These are phyloP conservation scores for Enteromius viviparus DNA, from an alignment of 2,797 vertebrate species.

Conservation along the genomic window DNA sequence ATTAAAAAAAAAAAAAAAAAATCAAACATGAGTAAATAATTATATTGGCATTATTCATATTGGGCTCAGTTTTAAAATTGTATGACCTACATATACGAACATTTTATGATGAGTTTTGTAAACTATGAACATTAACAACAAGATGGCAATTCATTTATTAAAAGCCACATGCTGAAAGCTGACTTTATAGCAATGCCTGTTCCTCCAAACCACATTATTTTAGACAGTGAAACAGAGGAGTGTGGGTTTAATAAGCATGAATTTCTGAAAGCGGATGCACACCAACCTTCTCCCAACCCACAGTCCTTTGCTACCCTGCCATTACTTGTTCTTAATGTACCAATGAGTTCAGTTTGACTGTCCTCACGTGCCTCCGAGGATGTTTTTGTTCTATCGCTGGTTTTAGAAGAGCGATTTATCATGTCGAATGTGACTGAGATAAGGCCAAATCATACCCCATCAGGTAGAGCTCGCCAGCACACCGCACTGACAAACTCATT, in stretches of 20 bases:
- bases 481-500: conserved; percentile 99
- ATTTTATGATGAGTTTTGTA: neutral
- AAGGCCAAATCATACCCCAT: conserved; percentile 85
- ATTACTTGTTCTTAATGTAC: conserved; percentile 14
- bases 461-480: conserved; percentile 96
- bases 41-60: neutral
- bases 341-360: neutral
- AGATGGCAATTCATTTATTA: neutral
- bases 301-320: neutral
- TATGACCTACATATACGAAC: no score
- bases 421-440: neutral
- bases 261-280: neutral
- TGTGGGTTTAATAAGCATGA: conserved; percentile 9
- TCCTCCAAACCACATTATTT: conserved; percentile 6
- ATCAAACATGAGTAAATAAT: neutral
- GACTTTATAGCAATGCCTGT: conserved; percentile 2
- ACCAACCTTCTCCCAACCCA: neutral
- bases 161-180: no score
- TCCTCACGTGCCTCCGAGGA: neutral
- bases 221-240: conserved; percentile 5
- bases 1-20: neutral
- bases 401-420: neutral
- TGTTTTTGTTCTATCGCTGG: no score
- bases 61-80: neutral
- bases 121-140: neutral